Evolutionary conservation across 2,797 vertebrate genomes (phyloP).

Genomic region (Loris lydekkerianus): DNA sequence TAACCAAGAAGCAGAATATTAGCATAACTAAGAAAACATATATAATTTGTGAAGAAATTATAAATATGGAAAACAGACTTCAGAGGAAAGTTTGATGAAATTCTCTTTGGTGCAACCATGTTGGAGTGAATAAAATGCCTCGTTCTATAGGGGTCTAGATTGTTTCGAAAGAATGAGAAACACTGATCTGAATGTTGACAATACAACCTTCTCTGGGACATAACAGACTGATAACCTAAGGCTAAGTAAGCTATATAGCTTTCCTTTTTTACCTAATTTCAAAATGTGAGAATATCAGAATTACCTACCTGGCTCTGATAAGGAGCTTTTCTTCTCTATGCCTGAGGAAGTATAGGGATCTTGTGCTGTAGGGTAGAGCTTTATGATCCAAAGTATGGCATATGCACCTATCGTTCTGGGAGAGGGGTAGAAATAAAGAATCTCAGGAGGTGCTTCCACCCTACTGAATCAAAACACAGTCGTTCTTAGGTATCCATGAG

Average conservation of each 20-base stretch:
- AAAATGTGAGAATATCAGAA: background rate
- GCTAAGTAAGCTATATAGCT: background rate
- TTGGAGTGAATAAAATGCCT: background rate
- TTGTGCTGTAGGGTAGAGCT: background rate
- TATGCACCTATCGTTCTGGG: too few species aligned
- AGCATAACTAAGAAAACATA: background rate
- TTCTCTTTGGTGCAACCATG: background rate
- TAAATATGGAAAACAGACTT: background rate
- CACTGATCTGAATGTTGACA: background rate
- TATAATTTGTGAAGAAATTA: conserved; percentile 1
- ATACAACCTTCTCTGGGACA: background rate
- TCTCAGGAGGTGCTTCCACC: background rate
- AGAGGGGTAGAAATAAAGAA: background rate
- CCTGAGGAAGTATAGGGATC: background rate
- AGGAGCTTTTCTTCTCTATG: background rate
- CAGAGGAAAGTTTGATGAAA: conserved; percentile 17
- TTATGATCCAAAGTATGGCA: background rate
- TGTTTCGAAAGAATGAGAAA: background rate
- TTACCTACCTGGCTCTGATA: background rate
- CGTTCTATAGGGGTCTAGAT: background rate
- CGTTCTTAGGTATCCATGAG: background rate
- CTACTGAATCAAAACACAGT: background rate
- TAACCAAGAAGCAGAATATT: background rate
- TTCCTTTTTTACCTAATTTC: background rate
- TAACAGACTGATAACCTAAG: background rate